phyloP scores from a whole-genome alignment of 23 tunicate species.

The Ascidia mentula region DNA sequence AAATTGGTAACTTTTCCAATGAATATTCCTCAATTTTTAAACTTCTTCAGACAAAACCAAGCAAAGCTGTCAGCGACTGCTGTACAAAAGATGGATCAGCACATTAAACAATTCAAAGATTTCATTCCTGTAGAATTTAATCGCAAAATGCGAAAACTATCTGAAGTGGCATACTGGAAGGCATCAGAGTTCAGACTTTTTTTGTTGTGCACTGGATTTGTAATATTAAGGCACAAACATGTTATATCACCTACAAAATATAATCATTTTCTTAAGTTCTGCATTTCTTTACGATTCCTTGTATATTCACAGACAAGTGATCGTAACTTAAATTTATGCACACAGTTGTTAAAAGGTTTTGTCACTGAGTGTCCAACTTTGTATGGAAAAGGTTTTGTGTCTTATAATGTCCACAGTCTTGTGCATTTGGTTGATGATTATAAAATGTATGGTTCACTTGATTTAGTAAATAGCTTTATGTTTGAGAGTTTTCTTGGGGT shows the following conservation, averaged over 20 bases:
- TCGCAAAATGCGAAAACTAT: conserved; percentile 4
- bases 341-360: not conserved
- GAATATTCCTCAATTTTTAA: too few species aligned
- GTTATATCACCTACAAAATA: not conserved
- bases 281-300: not conserved
- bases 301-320: not conserved
- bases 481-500: conserved; percentile 25
- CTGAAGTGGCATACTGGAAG: conserved; percentile 12
- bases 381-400: not conserved
- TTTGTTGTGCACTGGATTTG: conserved; percentile 2
- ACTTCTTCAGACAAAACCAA: not conserved
- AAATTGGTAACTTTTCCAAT: too few species aligned
- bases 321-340: not conserved
- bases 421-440: conserved; percentile 27
- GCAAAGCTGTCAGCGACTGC: not conserved
- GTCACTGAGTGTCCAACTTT: not conserved
- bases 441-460: conserved; percentile 17
- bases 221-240: conserved; percentile 7
- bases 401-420: conserved; percentile 29
- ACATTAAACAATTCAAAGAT: not conserved
- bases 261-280: not conserved
- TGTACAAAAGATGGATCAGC: not conserved
- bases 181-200: conserved; percentile 17
- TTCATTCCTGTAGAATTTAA: conserved; percentile 14
- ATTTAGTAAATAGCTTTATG: not conserved